phyloP scores from a whole-genome alignment of 1,140 invertebrate genomes.

The Trichonephila clavipes region DNA sequence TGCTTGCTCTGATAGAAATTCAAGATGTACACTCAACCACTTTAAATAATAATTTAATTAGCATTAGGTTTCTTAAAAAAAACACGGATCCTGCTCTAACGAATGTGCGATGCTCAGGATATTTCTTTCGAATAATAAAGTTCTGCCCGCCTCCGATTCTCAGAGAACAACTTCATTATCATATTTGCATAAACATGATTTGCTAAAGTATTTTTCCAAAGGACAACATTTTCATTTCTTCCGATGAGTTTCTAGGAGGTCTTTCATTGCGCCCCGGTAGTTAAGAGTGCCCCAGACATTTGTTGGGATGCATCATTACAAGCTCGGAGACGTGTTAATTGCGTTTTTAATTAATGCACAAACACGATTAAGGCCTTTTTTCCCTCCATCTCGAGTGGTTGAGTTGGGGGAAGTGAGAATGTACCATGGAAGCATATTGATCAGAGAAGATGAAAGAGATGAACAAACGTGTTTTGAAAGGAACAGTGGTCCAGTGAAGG shows the following conservation, averaged over 20 bases:
- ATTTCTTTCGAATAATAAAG: too few species aligned
- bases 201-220: not conserved
- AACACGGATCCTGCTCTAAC: too few species aligned
- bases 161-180: too few species aligned
- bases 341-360: not conserved
- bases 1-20: too few species aligned
- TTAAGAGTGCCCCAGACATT: not conserved
- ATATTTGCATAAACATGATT: not conserved
- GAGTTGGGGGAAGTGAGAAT: too few species aligned
- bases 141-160: too few species aligned
- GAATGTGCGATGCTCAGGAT: too few species aligned
- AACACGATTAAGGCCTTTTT: not conserved
- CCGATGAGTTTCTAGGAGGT: not conserved
- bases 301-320: not conserved
- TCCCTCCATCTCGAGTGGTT: not conserved
- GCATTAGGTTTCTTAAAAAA: too few species aligned
- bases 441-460: not conserved
- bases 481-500: too few species aligned
- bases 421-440: not conserved
- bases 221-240: not conserved
- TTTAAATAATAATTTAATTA: too few species aligned
- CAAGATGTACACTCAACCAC: too few species aligned
- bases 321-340: not conserved
- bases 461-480: too few species aligned
- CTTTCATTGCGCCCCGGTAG: not conserved